Evolutionary conservation across 2,888 invertebrate species (phyloP).

Genomic region (Tetragnatha montana): DNA sequence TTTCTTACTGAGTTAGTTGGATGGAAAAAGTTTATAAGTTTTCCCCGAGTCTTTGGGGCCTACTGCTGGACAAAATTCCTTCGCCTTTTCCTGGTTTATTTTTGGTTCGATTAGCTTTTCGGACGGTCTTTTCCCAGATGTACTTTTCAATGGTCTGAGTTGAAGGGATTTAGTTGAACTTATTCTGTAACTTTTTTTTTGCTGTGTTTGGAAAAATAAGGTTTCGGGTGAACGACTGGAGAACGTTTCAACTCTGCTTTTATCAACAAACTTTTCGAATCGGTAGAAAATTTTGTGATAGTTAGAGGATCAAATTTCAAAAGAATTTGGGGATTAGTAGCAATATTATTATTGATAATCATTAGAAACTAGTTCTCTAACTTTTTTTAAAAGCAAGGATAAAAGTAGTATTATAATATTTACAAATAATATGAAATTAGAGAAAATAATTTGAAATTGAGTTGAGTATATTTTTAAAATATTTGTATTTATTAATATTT

Average conservation of each 20-base stretch:
- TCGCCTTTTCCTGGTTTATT: constrained; percentile 10
- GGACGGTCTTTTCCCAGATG: not conserved
- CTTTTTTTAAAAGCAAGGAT: too few species aligned
- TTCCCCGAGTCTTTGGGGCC: constrained; percentile 1
- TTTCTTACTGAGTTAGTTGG: constrained; percentile 29
- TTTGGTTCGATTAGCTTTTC: constrained; percentile 14
- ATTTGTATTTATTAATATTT: too few species aligned
- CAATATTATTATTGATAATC: too few species aligned
- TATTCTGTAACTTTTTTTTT: not conserved
- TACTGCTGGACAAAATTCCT: not conserved
- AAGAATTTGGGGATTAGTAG: too few species aligned
- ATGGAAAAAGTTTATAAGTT: constrained; percentile 40
- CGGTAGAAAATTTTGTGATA: too few species aligned
- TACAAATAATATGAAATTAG: too few species aligned
- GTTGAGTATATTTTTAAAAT: too few species aligned
- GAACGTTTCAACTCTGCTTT: not conserved
- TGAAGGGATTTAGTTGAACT: not conserved
- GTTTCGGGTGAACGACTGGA: not conserved
- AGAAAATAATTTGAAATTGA: too few species aligned
- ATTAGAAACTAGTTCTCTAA: too few species aligned
- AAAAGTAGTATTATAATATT: too few species aligned
- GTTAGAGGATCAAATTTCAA: too few species aligned
- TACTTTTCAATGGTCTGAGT: not conserved
- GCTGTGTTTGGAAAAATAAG: not conserved
- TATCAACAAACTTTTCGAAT: too few species aligned